phyloP scores from a whole-genome alignment of 2,113 vertebrate genomes.

The Apodemus sylvaticus region DNA sequence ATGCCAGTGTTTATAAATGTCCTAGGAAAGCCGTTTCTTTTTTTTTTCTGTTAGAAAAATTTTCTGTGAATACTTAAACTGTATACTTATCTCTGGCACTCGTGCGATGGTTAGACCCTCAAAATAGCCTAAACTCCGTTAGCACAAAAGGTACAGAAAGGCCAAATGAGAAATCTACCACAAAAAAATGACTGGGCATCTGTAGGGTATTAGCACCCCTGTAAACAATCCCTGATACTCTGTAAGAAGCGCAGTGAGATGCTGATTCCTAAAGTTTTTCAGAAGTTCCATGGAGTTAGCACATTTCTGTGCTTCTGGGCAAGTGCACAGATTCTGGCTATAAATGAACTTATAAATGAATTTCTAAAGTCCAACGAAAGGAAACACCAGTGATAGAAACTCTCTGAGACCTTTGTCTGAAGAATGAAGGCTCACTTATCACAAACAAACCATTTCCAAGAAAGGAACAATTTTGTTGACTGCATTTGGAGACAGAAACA shows the following conservation, averaged over 20 bases:
- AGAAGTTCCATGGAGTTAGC: neutral
- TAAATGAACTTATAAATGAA: conserved; percentile 35
- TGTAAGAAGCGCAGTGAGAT: neutral
- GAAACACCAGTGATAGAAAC: conserved; percentile 6
- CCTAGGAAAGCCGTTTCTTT: neutral
- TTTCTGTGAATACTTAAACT: neutral
- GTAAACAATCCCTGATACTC: neutral
- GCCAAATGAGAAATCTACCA: neutral
- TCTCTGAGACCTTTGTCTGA: conserved; percentile 29
- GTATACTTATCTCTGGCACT: neutral
- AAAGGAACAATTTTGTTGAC: conserved; percentile 56
- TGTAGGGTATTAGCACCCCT: neutral
- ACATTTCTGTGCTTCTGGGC: neutral
- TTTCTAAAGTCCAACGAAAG: conserved; percentile 46
- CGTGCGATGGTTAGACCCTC: neutral
- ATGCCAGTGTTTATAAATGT: neutral
- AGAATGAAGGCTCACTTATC: conserved; percentile 58
- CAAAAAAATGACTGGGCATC: neutral
- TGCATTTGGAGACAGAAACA: conserved; percentile 48
- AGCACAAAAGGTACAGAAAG: conserved; percentile 3
- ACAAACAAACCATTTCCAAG: conserved; percentile 65
- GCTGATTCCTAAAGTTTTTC: neutral
- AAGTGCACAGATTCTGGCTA: neutral
- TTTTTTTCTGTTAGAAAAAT: neutral
- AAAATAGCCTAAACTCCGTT: neutral